Percentiles rank a stretch among this genome's conserved stretches.
Conservation (phyloP, 2,888 invertebrate genomes). For the Neoitamus cyanurus region DNA sequence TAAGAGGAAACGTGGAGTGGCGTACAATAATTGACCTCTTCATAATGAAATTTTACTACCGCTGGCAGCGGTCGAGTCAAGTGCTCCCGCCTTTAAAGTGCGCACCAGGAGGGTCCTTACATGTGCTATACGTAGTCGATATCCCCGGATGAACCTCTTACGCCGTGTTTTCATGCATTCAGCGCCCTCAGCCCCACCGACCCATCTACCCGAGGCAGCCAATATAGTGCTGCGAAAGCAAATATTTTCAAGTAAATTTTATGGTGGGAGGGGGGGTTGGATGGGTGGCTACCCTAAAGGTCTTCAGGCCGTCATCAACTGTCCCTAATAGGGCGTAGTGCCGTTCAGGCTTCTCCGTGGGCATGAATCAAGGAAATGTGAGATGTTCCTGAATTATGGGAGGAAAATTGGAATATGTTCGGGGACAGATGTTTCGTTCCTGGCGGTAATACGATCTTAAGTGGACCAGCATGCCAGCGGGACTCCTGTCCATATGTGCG, state of each 20-base stretch:
- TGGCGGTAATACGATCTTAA: background rate
- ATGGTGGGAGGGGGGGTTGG: too few relatives aligned
- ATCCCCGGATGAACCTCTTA: background rate
- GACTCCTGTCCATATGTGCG: background rate
- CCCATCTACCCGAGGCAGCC: too few relatives aligned
- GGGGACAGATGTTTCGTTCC: background rate
- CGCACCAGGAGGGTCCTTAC: background rate
- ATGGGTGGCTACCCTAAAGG: background rate
- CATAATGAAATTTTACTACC: background rate
- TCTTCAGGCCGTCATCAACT: background rate
- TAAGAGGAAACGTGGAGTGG: background rate
- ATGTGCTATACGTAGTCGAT: background rate
- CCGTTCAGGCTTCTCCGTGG: background rate
- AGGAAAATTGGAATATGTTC: slow-evolving; percentile 2
- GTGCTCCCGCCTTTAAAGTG: background rate
- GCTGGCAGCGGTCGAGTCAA: too few relatives aligned
- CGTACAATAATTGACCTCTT: background rate
- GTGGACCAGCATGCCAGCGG: background rate
- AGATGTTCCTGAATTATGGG: background rate
- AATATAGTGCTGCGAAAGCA: background rate
- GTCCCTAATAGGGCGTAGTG: background rate
- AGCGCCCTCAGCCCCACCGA: too few relatives aligned
- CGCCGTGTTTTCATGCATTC: background rate
- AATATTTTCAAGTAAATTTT: background rate
- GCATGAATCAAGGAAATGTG: background rate